Conservation (phyloP, 2,113 vertebrate genomes). For the Aphelocoma coerulescens region DNA sequence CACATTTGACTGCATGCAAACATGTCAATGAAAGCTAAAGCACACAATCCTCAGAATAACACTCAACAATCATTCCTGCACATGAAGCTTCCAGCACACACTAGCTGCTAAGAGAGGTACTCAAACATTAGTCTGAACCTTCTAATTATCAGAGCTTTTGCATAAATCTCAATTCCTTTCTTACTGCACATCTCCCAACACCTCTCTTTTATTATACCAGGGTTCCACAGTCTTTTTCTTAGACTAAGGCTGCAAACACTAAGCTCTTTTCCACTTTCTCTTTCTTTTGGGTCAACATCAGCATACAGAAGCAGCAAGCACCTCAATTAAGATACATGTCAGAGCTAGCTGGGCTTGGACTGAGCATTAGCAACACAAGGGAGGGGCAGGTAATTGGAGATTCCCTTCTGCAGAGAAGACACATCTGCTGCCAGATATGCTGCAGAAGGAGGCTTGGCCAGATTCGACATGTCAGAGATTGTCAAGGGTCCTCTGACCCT, state of each 20-base stretch:
- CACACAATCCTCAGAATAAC: neutral
- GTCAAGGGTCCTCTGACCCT: fast-evolving
- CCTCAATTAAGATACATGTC: neutral
- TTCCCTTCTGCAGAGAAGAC: neutral
- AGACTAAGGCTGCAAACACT: neutral
- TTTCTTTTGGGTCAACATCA: neutral
- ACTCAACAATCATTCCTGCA: neutral
- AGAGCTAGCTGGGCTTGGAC: neutral
- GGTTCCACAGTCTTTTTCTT: neutral
- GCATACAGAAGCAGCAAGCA: neutral
- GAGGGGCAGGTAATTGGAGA: neutral
- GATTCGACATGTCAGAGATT: neutral
- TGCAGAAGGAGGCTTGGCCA: neutral
- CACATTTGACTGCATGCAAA: fast-evolving
- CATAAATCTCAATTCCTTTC: neutral
- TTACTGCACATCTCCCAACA: neutral
- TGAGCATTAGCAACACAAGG: neutral
- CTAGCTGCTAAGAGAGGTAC: neutral
- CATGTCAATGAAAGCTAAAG: neutral
- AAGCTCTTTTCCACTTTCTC: neutral
- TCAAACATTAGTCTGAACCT: neutral
- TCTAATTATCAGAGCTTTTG: neutral
- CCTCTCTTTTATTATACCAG: neutral
- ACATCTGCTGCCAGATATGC: neutral
- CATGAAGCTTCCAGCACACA: neutral